Conservation (phyloP, 2,888 invertebrate genomes). For the Drosophila rubida region DNA sequence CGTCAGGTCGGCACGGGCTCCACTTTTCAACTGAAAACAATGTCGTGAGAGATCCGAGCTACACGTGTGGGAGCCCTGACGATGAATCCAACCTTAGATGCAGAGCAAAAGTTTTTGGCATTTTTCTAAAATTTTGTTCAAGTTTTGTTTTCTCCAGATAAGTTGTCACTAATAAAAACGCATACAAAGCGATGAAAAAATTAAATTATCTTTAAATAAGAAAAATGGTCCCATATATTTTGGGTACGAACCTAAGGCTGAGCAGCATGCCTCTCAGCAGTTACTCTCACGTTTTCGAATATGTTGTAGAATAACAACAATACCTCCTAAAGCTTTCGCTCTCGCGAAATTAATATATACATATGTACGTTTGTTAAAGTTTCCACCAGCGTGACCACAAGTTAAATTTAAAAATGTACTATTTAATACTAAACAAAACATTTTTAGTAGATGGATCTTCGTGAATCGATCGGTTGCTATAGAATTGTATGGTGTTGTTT, state of each 20-base stretch:
- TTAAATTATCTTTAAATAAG: background rate
- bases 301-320: slow-evolving; percentile 7
- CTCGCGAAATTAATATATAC: slow-evolving; percentile 15
- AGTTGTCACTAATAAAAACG: too few species aligned
- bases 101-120: background rate
- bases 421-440: background rate
- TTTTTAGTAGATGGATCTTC: too few species aligned
- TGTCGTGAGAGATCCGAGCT: slow-evolving; percentile 26
- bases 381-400: background rate
- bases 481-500: too few species aligned
- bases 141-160: too few species aligned
- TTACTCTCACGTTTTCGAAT: slow-evolving; percentile 13
- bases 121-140: too few species aligned
- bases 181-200: too few species aligned
- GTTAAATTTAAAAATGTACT: background rate
- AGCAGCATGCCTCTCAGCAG: background rate
- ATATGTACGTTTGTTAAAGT: slow-evolving; percentile 10
- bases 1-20: slow-evolving; percentile 38
- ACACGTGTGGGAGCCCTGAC: slow-evolving; percentile 39
- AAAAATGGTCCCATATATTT: background rate
- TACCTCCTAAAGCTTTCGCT: slow-evolving; percentile 26
- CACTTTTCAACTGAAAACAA: slow-evolving; percentile 44
- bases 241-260: background rate
- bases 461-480: too few species aligned
- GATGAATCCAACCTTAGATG: slow-evolving; percentile 1